Base-by-base conservation (phyloP, 2,113 vertebrate species). In the Osmerus eperlanus region DNA sequence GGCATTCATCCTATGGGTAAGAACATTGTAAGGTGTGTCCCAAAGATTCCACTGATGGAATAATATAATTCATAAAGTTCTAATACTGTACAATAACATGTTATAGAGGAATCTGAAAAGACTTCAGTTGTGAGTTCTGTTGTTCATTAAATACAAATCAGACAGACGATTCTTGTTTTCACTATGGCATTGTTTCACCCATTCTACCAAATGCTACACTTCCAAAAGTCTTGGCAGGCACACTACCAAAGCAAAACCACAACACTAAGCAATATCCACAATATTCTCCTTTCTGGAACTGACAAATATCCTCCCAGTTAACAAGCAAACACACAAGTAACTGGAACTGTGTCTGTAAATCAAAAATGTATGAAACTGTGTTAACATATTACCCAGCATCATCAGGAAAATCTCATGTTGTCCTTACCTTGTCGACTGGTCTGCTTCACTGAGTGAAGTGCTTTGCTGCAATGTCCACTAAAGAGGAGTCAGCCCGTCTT, bases 361-460 rank as follows among this genome's bases (percentile, higher is more conserved):
- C 0, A 36, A 36, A 36, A 36, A 36, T 6, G 4, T 36, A 6
- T 36, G 7, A 36, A 8, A 36, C 7, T 36, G 4, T 36, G 32
- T 5, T 8, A 36, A 36, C 32, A 36, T 36, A 59, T 65, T 71
- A 3, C 8, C 14, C n/a, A 29, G 58, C 25, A 3, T 28, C 65
- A 68, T 47, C 32, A 9, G 4, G 52, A 32, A 12, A 36, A 8
- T 36, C 5, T 36, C 3, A 74, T 19, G 67, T 54, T 79, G 82
- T 70, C 86, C 88, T 89, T 92, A 92, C 91, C 91, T 90, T 83
- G 66, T 76, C 79, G 83, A 83, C 79, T 74, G 87, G 80, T 90
- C 83, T 85, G 87, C 76, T 36, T 36, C 5, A 80, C 72, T 80
- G 78, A 79, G 76, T 85, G 79, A 85, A 81, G 55, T 80, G 82